Conservation (phyloP, 35 echinoderm and acorn worm species). For the Apostichopus californicus region DNA sequence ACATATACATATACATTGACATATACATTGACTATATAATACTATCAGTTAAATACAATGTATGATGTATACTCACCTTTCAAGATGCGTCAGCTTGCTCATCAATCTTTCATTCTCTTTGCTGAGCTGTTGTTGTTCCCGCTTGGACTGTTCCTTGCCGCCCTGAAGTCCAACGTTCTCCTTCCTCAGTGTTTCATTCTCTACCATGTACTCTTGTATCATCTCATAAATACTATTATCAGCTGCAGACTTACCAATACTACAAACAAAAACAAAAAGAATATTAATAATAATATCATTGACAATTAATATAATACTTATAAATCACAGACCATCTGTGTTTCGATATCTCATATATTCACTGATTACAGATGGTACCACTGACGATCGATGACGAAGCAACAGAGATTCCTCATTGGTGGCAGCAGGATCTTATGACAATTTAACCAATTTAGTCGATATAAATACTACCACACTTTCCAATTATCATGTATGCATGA, state of each 20-base stretch:
- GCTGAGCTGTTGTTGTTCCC: constrained; percentile 83
- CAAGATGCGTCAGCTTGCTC: constrained; percentile 81
- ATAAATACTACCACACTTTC: too few relatives aligned
- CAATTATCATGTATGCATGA: too few relatives aligned
- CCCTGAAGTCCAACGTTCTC: constrained; percentile 82
- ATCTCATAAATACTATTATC: constrained; percentile 98
- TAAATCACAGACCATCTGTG: too few relatives aligned
- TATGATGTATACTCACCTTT: constrained; percentile 60
- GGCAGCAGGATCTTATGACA: too few relatives aligned
- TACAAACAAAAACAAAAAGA: neutral
- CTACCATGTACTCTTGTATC: constrained; percentile 99
- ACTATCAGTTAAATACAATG: neutral
- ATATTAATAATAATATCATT: neutral
- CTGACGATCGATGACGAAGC: too few relatives aligned
- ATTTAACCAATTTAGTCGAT: too few relatives aligned
- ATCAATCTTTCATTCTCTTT: constrained; percentile 94
- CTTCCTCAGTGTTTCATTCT: constrained; percentile 92
- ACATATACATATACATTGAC: too few relatives aligned
- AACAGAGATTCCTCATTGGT: too few relatives aligned
- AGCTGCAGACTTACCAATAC: constrained; percentile 66
- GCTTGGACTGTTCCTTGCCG: constrained; percentile 63
- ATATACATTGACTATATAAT: too few relatives aligned
- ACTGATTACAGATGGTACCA: too few relatives aligned
- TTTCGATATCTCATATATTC: too few relatives aligned
- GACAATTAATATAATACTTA: too few relatives aligned